Percentiles rank a stretch among this genome's conserved stretches.
phyloP scores from a whole-genome alignment of 2,797 vertebrate genomes.

The Sebastes cheni region DNA sequence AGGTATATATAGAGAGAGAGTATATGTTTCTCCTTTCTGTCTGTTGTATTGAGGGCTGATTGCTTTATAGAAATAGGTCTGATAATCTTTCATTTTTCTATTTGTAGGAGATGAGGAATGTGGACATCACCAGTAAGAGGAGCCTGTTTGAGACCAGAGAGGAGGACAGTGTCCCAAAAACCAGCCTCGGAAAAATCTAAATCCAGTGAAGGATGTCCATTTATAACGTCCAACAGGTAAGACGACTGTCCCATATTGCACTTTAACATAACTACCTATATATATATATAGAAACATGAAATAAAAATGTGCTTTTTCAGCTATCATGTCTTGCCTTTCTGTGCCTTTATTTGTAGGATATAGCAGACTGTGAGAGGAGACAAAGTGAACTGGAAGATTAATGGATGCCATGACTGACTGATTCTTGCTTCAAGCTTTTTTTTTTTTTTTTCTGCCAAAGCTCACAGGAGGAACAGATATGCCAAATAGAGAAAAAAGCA shows the following conservation, averaged over 20 bases:
- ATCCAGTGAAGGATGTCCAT: conserved; percentile 37
- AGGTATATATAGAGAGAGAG: background rate
- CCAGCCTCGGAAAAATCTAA: conserved; percentile 32
- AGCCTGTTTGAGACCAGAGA: conserved; percentile 76
- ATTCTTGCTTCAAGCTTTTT: conserved; percentile 38
- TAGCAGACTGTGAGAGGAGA: background rate
- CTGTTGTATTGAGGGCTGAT: background rate
- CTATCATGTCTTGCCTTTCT: background rate
- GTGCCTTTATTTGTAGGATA: conserved; percentile 7
- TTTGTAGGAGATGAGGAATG: conserved; percentile 77
- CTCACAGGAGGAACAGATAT: background rate
- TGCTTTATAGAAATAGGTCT: background rate
- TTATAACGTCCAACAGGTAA: conserved; percentile 3
- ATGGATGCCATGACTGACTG: conserved; percentile 31
- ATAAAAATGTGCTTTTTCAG: background rate
- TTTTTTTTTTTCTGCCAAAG: conserved; percentile 5
- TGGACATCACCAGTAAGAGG: conserved; percentile 79
- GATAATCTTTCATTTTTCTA: background rate
- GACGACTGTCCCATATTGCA: background rate
- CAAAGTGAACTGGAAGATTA: conserved; percentile 3
- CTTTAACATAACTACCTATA: background rate
- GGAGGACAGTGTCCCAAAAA: conserved; percentile 35
- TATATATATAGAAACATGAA: background rate
- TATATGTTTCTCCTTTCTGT: background rate
- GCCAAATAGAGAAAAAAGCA: background rate